Evolutionary conservation across 2,797 vertebrate genomes (phyloP).

Genomic region (Stomatorhinus walkeri): DNA sequence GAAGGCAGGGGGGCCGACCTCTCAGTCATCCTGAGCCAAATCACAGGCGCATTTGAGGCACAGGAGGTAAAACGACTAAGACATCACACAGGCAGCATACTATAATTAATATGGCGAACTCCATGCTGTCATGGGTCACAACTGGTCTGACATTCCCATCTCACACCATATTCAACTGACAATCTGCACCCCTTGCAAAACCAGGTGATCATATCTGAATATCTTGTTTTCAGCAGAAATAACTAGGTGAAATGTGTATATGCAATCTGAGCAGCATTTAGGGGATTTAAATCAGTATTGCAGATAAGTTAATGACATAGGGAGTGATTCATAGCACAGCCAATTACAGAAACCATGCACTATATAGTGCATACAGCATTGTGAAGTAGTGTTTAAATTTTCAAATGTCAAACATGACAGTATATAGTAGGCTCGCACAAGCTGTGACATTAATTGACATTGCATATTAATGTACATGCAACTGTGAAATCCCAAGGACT

Average conservation of each 20-base stretch:
- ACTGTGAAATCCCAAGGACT: background rate
- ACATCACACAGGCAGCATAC: background rate
- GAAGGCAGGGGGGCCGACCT: constrained; percentile 41
- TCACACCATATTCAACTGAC: background rate
- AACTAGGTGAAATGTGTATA: background rate
- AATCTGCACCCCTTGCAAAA: constrained; percentile 18
- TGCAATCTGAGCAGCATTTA: background rate
- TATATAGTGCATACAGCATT: background rate
- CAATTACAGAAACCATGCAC: background rate
- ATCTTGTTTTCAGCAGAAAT: background rate
- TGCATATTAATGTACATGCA: background rate
- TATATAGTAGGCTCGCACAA: background rate
- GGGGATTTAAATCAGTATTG: background rate
- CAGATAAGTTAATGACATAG: background rate
- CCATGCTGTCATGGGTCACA: background rate
- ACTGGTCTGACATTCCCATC: background rate
- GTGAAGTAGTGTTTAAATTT: background rate
- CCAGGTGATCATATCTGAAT: background rate
- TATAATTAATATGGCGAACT: background rate
- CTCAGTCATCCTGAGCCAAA: constrained; percentile 45
- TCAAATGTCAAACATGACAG: background rate
- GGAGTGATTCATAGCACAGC: background rate
- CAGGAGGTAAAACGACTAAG: background rate
- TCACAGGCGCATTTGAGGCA: constrained; percentile 33
- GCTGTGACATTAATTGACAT: background rate